A percentile compares a stretch with the other conserved stretches of the same genome.
Evolutionary conservation across 2,888 invertebrate species (phyloP).

Genomic region (Harmothoe impar): DNA sequence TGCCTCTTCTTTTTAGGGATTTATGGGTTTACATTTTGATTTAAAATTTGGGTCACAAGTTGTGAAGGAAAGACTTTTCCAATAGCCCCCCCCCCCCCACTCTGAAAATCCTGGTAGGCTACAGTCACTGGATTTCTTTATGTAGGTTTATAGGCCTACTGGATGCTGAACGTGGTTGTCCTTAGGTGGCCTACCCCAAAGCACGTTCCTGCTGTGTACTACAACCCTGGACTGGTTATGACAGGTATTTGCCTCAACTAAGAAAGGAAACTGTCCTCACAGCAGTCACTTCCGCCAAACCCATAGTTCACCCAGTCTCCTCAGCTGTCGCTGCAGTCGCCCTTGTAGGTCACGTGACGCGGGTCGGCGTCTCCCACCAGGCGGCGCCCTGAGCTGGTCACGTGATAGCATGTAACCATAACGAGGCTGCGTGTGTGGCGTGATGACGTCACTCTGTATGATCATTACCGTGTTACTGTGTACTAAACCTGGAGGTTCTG

Average conservation of each 20-base stretch:
- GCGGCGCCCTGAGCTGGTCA: neutral
- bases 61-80: no score
- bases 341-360: neutral
- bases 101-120: no score
- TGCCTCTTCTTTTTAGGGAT: no score
- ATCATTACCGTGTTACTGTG: neutral
- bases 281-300: neutral
- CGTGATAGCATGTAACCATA: neutral
- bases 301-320: neutral
- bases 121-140: no score
- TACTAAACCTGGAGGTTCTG: neutral
- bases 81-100: no score
- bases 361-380: neutral
- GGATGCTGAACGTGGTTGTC: no score
- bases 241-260: neutral
- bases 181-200: no score
- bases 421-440: neutral
- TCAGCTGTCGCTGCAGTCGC: slow-evolving; percentile 1
- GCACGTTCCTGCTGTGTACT: no score
- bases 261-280: neutral
- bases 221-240: neutral
- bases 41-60: no score
- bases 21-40: no score
- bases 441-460: neutral
- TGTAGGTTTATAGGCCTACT: no score